phyloP scores from a whole-genome alignment of 2,888 invertebrate genomes.

The Ophraella communa region DNA sequence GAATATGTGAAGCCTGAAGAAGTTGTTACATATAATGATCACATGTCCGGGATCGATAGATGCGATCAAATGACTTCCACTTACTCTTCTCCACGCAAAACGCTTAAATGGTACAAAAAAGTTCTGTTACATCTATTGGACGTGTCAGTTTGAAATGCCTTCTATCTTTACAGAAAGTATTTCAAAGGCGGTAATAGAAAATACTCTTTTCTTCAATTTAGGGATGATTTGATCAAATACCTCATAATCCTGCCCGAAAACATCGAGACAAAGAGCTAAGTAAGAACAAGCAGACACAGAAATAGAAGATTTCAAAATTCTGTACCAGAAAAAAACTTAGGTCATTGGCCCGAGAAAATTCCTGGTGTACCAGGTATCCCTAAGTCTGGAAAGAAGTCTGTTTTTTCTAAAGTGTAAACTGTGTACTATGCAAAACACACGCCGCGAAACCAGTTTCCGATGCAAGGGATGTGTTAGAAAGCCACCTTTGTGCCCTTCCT shows the following conservation, averaged over 20 bases:
- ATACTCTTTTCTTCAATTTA: constrained; percentile 19
- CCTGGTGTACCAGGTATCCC: constrained; percentile 17
- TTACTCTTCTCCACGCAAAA: too few relatives aligned
- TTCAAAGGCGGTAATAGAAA: constrained; percentile 17
- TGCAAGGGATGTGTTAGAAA: constrained; percentile 20
- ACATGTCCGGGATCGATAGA: constrained; percentile 45
- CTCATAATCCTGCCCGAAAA: constrained; percentile 7
- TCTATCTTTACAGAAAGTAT: too few relatives aligned
- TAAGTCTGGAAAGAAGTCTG: constrained; percentile 12
- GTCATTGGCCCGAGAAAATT: constrained; percentile 29
- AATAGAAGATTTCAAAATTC: constrained; percentile 7
- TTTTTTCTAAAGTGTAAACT: constrained; percentile 20
- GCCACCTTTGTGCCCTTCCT: constrained; percentile 6
- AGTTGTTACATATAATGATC: constrained; percentile 28
- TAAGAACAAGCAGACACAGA: constrained; percentile 7
- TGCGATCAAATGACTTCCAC: background rate
- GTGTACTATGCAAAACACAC: constrained; percentile 14
- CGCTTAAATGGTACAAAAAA: too few relatives aligned
- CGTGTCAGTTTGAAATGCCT: constrained; percentile 20
- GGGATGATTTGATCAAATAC: constrained; percentile 24
- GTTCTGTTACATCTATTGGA: constrained; percentile 33
- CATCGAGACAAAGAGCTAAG: constrained; percentile 6
- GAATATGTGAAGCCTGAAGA: constrained; percentile 28
- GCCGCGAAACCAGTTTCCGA: constrained; percentile 18
- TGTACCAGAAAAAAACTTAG: constrained; percentile 18